Evolutionary conservation across 2,113 vertebrate species (phyloP).

Genomic region (Phalacrocorax pelagicus): DNA sequence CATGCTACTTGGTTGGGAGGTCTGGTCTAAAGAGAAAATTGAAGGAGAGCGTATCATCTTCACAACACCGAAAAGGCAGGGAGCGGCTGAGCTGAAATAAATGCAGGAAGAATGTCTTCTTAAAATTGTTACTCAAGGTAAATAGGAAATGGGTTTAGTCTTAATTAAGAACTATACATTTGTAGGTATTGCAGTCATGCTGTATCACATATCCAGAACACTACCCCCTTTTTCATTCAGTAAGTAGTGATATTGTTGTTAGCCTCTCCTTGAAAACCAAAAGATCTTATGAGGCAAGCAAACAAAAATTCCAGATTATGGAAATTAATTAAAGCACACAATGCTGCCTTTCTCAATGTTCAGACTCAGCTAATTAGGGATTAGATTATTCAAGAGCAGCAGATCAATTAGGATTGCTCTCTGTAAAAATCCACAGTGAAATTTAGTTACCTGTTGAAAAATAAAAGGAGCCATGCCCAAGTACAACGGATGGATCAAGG

Average conservation of each 20-base stretch:
- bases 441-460: constrained; percentile 77
- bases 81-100: neutral
- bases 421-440: constrained; percentile 13
- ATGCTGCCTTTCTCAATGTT: constrained; percentile 22
- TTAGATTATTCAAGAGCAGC: constrained; percentile 44
- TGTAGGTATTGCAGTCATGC: neutral
- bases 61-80: neutral
- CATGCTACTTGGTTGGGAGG: neutral
- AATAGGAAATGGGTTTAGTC: neutral
- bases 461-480: constrained; percentile 37
- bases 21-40: neutral
- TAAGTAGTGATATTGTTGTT: neutral
- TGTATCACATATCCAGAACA: neutral
- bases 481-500: constrained; percentile 52
- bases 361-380: constrained; percentile 20
- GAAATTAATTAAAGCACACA: constrained; percentile 64
- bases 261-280: constrained; percentile 16
- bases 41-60: neutral
- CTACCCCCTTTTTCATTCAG: neutral
- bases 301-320: constrained; percentile 62
- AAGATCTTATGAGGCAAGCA: constrained; percentile 12
- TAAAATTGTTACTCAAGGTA: neutral
- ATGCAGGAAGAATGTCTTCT: neutral
- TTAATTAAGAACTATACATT: constrained; percentile 11
- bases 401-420: constrained; percentile 38